Evolutionary conservation across 2,113 vertebrate species (phyloP).

Genomic region (Neolamprologus fasciatus): DNA sequence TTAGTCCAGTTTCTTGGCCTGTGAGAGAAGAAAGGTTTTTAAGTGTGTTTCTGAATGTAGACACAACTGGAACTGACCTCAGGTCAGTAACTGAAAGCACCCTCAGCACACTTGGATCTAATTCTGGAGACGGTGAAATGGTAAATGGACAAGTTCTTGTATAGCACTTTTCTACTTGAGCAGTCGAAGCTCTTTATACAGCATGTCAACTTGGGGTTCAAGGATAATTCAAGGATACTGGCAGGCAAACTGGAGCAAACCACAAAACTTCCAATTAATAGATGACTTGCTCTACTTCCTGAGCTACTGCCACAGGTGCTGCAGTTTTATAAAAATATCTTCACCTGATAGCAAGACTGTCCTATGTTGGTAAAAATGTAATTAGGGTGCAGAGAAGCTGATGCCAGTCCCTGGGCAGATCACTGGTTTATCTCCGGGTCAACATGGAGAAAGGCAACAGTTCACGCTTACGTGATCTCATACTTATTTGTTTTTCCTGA

Average conservation of each 20-base stretch:
- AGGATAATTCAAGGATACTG: background rate
- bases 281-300: background rate
- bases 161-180: background rate
- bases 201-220: background rate
- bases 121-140: background rate
- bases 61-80: background rate
- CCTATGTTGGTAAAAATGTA: background rate
- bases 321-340: background rate
- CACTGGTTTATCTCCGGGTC: background rate
- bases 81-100: background rate
- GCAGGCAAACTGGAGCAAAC: background rate
- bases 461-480: fast-evolving
- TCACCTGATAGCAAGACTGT: background rate
- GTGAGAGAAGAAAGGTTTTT: background rate
- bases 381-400: background rate
- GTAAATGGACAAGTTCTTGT: background rate
- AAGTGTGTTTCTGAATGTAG: background rate
- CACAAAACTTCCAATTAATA: background rate
- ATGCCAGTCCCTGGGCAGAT: background rate
- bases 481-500: background rate
- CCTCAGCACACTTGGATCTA: background rate
- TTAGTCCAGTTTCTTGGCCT: background rate
- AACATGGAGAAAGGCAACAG: background rate
- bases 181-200: background rate
- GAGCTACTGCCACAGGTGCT: background rate